Base-by-base conservation (phyloP, 2,888 invertebrate species). In the Agrochola macilenta region DNA sequence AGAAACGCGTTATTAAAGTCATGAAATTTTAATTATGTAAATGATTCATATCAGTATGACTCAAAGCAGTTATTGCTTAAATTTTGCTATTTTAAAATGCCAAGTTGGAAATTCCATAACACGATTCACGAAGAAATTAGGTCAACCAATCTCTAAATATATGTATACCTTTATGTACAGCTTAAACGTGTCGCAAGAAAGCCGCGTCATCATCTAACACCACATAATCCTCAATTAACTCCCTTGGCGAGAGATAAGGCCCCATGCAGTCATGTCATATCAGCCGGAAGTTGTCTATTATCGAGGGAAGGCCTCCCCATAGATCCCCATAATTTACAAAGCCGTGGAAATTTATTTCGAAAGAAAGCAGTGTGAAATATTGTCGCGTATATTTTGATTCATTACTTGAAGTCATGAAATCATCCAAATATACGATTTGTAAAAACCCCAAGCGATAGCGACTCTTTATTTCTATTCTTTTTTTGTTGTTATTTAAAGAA, bases 221-320 rank as follows among this genome's bases (percentile, higher is more conserved):
- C 72, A 65, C 23, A 84, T 72, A 84, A 73, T 80, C 75, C 66
- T 66, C 82, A 83, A 84, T 84, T 83, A 81, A 76, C 75, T 83
- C 75, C 76, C 75, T 65, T n/a, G 70, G 57, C 46, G 83, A n/a
- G 61, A 81, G 82, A 83, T 83, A 83, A 84, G 75, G 43, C 58
- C 52, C 75, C 82, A 82, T 83, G 69, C 69, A 82, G 68, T 58
- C 78, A 84, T 52, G 81, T 81, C 75, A 81, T 81, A 83, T 83
- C 84, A 58, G 72, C 30, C 81, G 75, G 84, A 82, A 82, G 64
- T 30, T 57, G 72, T 69, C 69, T 84, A 73, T 81, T 76, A 84
- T 81, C 46, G 39, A 58, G 46, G 61, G 23, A 72, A 69, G 65
- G 57, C 64, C 46, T 74, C 83, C 63, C 72, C 61, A 84, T 83